These are phyloP conservation scores for Tokudaia tokunoshimensis DNA, from an alignment of 2,797 vertebrate genomes.

Conservation along the genomic window DNA sequence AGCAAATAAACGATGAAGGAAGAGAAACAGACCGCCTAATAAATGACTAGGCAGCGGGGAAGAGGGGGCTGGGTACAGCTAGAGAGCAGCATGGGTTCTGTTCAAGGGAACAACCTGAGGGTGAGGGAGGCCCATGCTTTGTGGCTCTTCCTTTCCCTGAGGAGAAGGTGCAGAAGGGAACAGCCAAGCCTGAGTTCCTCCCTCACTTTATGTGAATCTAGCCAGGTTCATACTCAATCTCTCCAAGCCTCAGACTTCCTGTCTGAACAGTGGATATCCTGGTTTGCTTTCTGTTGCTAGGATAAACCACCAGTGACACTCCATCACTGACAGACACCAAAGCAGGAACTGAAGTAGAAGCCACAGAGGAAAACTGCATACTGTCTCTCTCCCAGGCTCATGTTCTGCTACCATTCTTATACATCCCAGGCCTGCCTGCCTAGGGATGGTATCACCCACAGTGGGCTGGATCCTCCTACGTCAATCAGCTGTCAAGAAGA, in stretches of 20 bases:
- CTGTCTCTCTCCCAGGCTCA: background rate
- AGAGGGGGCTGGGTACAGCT: slow-evolving; percentile 31
- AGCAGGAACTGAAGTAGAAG: background rate
- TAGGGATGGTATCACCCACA: background rate
- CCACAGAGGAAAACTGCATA: background rate
- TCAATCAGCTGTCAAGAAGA: background rate
- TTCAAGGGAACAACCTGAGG: background rate
- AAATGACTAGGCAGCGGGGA: background rate
- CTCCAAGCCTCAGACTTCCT: slow-evolving; percentile 32
- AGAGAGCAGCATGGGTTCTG: slow-evolving; percentile 30
- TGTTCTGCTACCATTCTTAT: background rate
- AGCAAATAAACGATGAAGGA: background rate
- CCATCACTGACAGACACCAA: background rate
- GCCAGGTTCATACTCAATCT: background rate
- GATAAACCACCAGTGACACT: background rate
- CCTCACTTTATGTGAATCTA: background rate
- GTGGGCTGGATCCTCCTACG: background rate
- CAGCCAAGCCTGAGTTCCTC: background rate
- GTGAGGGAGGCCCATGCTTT: background rate
- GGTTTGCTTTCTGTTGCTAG: background rate
- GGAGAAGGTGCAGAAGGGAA: background rate
- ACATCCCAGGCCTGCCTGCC: background rate
- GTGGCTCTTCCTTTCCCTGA: background rate
- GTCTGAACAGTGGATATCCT: background rate
- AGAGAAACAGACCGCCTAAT: slow-evolving; percentile 14